phyloP scores from a whole-genome alignment of 2,888 invertebrate genomes.

The Micoletzkya japonica region DNA sequence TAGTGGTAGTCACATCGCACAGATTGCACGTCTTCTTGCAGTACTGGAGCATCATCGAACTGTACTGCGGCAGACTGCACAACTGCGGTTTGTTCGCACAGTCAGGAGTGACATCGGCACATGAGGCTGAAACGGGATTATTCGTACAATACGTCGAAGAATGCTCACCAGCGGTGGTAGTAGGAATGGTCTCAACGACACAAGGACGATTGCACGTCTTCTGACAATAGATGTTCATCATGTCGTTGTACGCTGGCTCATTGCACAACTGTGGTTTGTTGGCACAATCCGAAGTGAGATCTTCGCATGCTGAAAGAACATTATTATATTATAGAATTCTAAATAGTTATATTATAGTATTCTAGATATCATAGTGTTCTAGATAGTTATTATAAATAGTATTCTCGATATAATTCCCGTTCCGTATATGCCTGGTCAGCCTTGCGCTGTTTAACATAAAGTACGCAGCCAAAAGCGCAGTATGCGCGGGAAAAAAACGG shows the following conservation, averaged over 20 bases:
- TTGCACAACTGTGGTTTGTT: constrained; percentile 5
- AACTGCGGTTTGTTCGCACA: constrained; percentile 13
- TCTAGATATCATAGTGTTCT: too few species aligned
- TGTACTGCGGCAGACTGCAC: constrained; percentile 4
- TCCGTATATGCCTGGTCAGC: too few species aligned
- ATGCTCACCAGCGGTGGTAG: constrained; percentile 3
- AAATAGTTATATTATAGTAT: not conserved
- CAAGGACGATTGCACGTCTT: constrained; percentile 19
- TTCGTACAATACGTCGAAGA: too few species aligned
- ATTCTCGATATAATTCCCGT: too few species aligned
- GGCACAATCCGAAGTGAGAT: constrained; percentile 10
- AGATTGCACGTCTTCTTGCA: constrained; percentile 19
- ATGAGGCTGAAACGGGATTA: not conserved
- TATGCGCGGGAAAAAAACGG: too few species aligned
- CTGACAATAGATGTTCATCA: constrained; percentile 18
- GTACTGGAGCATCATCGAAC: constrained; percentile 16
- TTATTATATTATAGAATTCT: not conserved
- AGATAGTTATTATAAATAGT: too few species aligned
- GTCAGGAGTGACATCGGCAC: constrained; percentile 17
- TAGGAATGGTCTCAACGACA: not conserved
- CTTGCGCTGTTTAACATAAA: too few species aligned
- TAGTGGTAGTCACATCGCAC: not conserved
- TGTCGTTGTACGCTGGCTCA: not conserved
- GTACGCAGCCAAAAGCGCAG: too few species aligned
- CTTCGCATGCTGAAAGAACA: not conserved